A percentile compares a stretch with the other conserved stretches of the same genome.
Evolutionary conservation across 2,888 invertebrate species (phyloP).

Genomic region (Sepioteuthis lessoniana): DNA sequence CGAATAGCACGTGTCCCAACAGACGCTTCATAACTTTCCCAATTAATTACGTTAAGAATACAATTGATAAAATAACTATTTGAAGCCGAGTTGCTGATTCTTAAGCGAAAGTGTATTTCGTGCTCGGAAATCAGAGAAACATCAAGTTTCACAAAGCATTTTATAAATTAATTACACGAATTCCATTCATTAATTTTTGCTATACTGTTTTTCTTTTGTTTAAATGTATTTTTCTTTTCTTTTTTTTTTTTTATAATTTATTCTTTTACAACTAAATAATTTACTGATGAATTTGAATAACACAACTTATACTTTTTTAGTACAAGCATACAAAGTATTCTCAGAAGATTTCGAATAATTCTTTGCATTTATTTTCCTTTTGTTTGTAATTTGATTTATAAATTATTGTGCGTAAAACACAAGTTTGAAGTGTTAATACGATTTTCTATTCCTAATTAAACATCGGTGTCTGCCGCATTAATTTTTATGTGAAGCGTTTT

Average conservation of each 20-base stretch:
- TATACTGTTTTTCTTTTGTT: neutral
- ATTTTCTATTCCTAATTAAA: constrained; percentile 6
- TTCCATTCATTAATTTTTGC: neutral
- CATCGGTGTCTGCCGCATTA: neutral
- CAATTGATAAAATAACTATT: too few relatives aligned
- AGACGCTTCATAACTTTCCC: too few relatives aligned
- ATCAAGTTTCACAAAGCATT: neutral
- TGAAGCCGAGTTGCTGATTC: too few relatives aligned
- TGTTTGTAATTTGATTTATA: neutral
- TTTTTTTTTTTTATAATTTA: neutral
- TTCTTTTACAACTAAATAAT: neutral
- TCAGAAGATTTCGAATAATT: neutral
- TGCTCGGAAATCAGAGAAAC: neutral
- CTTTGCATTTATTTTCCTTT: neutral
- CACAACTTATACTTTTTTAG: neutral
- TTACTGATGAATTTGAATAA: neutral
- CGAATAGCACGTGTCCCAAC: too few relatives aligned
- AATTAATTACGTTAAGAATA: too few relatives aligned
- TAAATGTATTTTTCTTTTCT: neutral
- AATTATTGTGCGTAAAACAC: neutral
- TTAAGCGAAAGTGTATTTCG: neutral
- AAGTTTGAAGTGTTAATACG: neutral
- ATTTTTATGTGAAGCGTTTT: neutral
- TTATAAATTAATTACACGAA: neutral
- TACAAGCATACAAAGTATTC: neutral